phyloP scores from a whole-genome alignment of 2,888 invertebrate species.

The Linnaemya vulpina region DNA sequence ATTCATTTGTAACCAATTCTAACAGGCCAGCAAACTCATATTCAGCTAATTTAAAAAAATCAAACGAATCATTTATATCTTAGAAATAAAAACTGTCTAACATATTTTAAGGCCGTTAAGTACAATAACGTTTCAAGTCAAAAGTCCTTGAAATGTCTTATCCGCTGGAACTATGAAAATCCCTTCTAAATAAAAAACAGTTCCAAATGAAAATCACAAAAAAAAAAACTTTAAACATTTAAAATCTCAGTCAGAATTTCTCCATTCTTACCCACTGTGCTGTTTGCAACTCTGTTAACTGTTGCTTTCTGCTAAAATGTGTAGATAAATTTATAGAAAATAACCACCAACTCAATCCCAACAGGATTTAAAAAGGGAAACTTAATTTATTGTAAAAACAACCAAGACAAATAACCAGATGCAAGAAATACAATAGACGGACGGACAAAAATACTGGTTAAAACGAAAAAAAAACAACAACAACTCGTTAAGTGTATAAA shows the following conservation, averaged over 20 bases:
- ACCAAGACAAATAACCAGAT: slow-evolving; percentile 54
- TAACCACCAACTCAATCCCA: slow-evolving; percentile 51
- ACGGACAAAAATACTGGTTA: background rate
- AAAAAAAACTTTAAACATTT: too few species aligned
- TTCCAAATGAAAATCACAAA: too few species aligned
- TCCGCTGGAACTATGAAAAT: too few species aligned
- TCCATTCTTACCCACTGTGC: background rate
- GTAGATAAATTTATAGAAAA: slow-evolving; percentile 13
- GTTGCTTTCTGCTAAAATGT: slow-evolving; percentile 36
- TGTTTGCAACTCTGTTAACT: slow-evolving; percentile 13
- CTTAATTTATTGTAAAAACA: slow-evolving; percentile 62
- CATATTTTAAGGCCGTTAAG: too few species aligned
- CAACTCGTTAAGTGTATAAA: slow-evolving; percentile 47
- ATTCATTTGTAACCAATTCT: too few species aligned
- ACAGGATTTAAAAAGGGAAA: slow-evolving; percentile 61
- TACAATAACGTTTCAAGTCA: too few species aligned
- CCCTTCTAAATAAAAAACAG: too few species aligned
- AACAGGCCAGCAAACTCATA: too few species aligned
- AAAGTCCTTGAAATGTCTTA: too few species aligned
- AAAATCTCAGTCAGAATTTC: background rate
- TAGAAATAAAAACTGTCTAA: too few species aligned
- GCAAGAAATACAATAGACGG: slow-evolving; percentile 10
- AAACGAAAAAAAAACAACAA: slow-evolving; percentile 5
- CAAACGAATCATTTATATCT: too few species aligned
- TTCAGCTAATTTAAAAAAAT: too few species aligned